Base-by-base conservation (phyloP, 2,888 invertebrate genomes). In the Clanis bilineata region DNA sequence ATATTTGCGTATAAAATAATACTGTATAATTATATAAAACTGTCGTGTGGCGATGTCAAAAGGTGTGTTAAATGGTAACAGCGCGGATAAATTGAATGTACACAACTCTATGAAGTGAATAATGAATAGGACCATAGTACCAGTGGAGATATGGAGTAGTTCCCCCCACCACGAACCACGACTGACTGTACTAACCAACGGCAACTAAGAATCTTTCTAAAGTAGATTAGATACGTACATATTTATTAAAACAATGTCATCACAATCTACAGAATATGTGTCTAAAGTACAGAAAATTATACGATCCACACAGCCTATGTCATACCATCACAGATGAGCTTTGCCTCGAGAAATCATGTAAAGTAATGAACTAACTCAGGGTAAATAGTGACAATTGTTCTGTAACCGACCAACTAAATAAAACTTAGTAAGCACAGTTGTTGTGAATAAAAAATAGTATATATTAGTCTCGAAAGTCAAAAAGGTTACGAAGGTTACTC, bases 321-420 rank as follows among this genome's bases (percentile, higher is more conserved):
- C 85, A 83, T 86, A 87, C 84, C 86, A 90, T 90, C 90, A 90
- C 90, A 90, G 90, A 90, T 89, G 82, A 88, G 87, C 88, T 88
- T 89, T 88, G 88, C 86, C 79, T 82, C 74, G 67, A 79, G 80
- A 82, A 85, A 85, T 81, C 84, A 73, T 75, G 73, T 79, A 77
- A 73, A 73, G 67, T 63, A 64, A 77, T 76, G 81, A 82, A 84
- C 80, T 80, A 83, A 74, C 80, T 51, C 51, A 32, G 32, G 32
- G 6, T 51, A 10, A 71, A n/a, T n/a, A 51, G 32, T 51, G 10
- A 4, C 5, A 18, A 43, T 43, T n/a, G 23, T n/a, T n/a, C 59
- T 51, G 57, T 56, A 58, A 58, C 43, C 39, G 15, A 28, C 22
- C 6, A 4, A 55, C 21, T 38, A 22, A 23, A 55, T 21, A 38